Evolutionary conservation across 2,113 vertebrate species (phyloP).

Genomic region (Sterrhoptilus dennistouni): DNA sequence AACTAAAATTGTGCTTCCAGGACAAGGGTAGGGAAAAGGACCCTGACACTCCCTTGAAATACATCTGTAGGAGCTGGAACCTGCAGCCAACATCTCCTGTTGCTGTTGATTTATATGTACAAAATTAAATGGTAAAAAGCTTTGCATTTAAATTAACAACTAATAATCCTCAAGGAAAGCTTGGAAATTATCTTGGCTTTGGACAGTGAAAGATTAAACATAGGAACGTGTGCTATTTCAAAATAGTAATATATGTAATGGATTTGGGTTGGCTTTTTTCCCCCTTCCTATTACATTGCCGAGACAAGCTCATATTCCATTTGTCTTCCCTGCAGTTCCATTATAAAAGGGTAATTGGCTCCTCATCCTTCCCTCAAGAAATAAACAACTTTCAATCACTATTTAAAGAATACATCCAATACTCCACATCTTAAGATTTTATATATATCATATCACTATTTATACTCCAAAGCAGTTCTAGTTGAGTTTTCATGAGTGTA

Average conservation of each 20-base stretch:
- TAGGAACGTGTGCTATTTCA: background rate
- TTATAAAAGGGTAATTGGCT: background rate
- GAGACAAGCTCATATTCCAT: background rate
- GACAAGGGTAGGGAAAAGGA: background rate
- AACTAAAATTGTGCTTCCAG: background rate
- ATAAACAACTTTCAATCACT: background rate
- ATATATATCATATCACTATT: background rate
- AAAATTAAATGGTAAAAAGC: background rate
- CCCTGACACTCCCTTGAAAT: background rate
- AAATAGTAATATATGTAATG: background rate
- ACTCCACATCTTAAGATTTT: background rate
- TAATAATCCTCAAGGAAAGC: background rate
- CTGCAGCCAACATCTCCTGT: background rate
- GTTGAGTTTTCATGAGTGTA: rapidly evolving
- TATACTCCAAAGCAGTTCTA: background rate
- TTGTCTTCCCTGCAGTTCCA: background rate
- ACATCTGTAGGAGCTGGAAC: background rate
- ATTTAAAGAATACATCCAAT: background rate
- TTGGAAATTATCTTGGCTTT: background rate
- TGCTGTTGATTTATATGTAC: background rate
- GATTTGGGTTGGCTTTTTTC: background rate
- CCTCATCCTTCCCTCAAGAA: background rate
- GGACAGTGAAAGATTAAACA: background rate
- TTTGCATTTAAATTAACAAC: background rate
- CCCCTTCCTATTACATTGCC: background rate